Percentiles rank a stretch among this genome's conserved stretches.
These are phyloP conservation scores for Seladonia tumulorum DNA, from an alignment of 2,888 invertebrate species.

Conservation along the genomic window DNA sequence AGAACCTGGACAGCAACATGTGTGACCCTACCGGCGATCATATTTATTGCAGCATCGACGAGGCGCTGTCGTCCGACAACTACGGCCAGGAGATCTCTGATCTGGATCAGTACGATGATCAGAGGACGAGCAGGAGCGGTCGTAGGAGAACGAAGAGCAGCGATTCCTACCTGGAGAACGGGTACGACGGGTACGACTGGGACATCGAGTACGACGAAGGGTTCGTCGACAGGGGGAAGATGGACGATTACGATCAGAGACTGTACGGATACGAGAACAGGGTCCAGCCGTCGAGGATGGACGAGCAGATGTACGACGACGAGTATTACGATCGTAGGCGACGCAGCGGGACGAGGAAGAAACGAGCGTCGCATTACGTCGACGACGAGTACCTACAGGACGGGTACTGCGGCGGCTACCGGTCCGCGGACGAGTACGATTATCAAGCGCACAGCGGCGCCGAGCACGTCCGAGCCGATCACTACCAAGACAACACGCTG, in stretches of 20 bases:
- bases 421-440: conserved; percentile 61
- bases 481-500: conserved; percentile 50
- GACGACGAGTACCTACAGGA: conserved; percentile 56
- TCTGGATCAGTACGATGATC: conserved; percentile 75
- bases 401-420: conserved; percentile 64
- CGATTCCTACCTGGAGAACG: conserved; percentile 77
- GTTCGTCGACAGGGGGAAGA: conserved; percentile 63
- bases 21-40: conserved; percentile 75
- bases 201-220: conserved; percentile 71
- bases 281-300: conserved; percentile 34
- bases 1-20: conserved; percentile 63
- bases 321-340: conserved; percentile 53
- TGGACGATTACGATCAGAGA: conserved; percentile 59
- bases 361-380: conserved; percentile 54
- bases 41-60: conserved; percentile 86
- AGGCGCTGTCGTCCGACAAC: conserved; percentile 82
- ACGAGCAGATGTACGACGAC: conserved; percentile 49
- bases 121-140: conserved; percentile 47
- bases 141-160: conserved; percentile 77
- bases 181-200: conserved; percentile 73
- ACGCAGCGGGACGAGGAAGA: conserved; percentile 32
- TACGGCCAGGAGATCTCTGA: conserved; percentile 54
- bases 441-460: conserved; percentile 52
- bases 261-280: conserved; percentile 54
- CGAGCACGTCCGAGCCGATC: conserved; percentile 27